Percentiles rank a stretch among this genome's conserved stretches.
Conservation (phyloP, 2,888 invertebrate species). For the Noctuana brunneofusca region DNA sequence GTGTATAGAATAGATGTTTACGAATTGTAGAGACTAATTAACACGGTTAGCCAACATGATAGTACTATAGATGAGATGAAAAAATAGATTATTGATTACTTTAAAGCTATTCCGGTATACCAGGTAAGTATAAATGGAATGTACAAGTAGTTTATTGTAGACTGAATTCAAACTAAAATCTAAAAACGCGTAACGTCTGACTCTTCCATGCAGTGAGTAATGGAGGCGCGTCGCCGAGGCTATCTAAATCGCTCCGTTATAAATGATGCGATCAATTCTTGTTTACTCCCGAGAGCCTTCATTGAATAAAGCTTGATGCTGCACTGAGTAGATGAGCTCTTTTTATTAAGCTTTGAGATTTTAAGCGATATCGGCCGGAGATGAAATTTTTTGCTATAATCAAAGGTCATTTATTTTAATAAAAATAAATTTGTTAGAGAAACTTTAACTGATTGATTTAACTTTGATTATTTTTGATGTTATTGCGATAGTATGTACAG, state of each 20-base stretch:
- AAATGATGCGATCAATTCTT: slow-evolving; percentile 76
- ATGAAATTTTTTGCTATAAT: background rate
- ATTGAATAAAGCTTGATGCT: slow-evolving; percentile 41
- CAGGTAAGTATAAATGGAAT: no score
- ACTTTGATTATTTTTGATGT: no score
- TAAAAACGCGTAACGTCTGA: slow-evolving; percentile 30
- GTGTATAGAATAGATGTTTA: no score
- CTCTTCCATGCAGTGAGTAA: slow-evolving; percentile 44
- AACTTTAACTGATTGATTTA: background rate
- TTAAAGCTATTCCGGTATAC: no score
- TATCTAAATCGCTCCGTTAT: slow-evolving; percentile 71
- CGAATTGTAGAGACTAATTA: no score
- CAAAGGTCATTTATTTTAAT: slow-evolving; percentile 3
- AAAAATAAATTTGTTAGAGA: background rate
- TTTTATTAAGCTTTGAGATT: slow-evolving; percentile 30
- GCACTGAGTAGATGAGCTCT: slow-evolving; percentile 31
- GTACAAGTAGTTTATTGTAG: no score
- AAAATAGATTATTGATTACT: no score
- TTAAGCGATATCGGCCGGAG: slow-evolving; percentile 15
- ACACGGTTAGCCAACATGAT: no score
- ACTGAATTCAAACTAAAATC: no score
- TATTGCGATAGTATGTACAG: no score
- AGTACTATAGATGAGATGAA: no score
- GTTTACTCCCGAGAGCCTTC: slow-evolving; percentile 58
- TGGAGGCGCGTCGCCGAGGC: slow-evolving; percentile 49